Conservation (phyloP, 1,140 invertebrate species). For the Drosophila punjabiensis region DNA sequence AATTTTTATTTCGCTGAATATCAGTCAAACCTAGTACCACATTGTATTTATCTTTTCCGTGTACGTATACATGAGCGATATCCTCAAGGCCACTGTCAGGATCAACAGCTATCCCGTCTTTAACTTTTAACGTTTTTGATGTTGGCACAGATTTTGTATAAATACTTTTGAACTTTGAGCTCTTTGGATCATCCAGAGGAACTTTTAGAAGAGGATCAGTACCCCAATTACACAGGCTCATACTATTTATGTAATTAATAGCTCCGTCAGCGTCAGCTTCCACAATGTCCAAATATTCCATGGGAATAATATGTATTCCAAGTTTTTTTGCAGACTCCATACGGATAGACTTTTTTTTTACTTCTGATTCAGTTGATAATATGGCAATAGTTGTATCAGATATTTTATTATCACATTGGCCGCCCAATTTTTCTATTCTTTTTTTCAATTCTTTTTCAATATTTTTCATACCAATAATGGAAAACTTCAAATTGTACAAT, state of each 20-base stretch:
- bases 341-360: conserved; percentile 89
- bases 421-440: conserved; percentile 91
- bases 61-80: conserved; percentile 92
- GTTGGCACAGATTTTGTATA: conserved; percentile 89
- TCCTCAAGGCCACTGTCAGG: conserved; percentile 94
- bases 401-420: conserved; percentile 89
- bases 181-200: conserved; percentile 87
- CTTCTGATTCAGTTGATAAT: conserved; percentile 90
- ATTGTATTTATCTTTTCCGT: conserved; percentile 89
- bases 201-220: conserved; percentile 89
- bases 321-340: conserved; percentile 89
- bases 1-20: conserved; percentile 94
- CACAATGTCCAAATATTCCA: conserved; percentile 91
- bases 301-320: conserved; percentile 93
- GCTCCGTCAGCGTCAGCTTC: conserved; percentile 87
- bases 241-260: conserved; percentile 89
- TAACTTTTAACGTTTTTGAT: conserved; percentile 92
- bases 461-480: conserved; percentile 88
- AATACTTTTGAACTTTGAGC: conserved; percentile 88
- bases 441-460: conserved; percentile 89
- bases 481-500: conserved; percentile 93
- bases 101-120: conserved; percentile 95
- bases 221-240: conserved; percentile 93
- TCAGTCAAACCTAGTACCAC: conserved; percentile 94
- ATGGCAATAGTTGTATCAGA: conserved; percentile 90